phyloP scores from a whole-genome alignment of 2,113 vertebrate genomes.

The Xenopus laevis region DNA sequence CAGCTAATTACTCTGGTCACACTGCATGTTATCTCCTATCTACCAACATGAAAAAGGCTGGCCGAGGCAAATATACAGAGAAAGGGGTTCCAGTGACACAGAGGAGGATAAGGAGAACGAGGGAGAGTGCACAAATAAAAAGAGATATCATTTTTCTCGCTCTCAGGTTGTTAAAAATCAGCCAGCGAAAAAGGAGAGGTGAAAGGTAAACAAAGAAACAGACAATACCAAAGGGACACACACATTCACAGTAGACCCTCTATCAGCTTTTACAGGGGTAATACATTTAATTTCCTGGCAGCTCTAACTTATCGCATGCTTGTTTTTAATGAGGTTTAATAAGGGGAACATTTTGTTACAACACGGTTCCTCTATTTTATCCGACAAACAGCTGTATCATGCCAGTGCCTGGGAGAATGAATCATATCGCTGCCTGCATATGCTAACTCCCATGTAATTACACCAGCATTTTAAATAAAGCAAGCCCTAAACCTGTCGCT shows the following conservation, averaged over 20 bases:
- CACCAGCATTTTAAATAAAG: slow-evolving; percentile 97
- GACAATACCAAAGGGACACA: slow-evolving; percentile 19
- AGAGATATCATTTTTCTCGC: slow-evolving; percentile 59
- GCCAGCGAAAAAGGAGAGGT: neutral
- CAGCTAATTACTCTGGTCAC: slow-evolving; percentile 64
- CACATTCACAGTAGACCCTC: slow-evolving; percentile 37
- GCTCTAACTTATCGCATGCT: slow-evolving; percentile 90
- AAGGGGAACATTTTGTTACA: slow-evolving; percentile 99
- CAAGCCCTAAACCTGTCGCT: slow-evolving; percentile 96
- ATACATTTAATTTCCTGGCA: slow-evolving; percentile 91
- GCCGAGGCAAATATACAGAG: slow-evolving; percentile 33
- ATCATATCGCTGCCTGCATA: slow-evolving; percentile 89
- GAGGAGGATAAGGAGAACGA: neutral
- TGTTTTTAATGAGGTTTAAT: slow-evolving; percentile 99
- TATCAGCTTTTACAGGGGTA: slow-evolving; percentile 78
- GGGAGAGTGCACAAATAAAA: slow-evolving; percentile 43
- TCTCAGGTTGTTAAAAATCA: slow-evolving; percentile 28
- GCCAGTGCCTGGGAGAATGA: slow-evolving; percentile 74
- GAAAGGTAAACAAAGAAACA: slow-evolving; percentile 19
- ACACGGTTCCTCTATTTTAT: slow-evolving; percentile 97
- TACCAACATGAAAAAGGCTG: slow-evolving; percentile 53
- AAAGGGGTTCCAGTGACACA: slow-evolving; percentile 26
- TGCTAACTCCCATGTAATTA: slow-evolving; percentile 99
- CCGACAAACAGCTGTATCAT: slow-evolving; percentile 97
- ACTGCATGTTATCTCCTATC: slow-evolving; percentile 65